Evolutionary conservation across 1,140 invertebrate species (phyloP).

Genomic region (Drosophila nigrodunni): DNA sequence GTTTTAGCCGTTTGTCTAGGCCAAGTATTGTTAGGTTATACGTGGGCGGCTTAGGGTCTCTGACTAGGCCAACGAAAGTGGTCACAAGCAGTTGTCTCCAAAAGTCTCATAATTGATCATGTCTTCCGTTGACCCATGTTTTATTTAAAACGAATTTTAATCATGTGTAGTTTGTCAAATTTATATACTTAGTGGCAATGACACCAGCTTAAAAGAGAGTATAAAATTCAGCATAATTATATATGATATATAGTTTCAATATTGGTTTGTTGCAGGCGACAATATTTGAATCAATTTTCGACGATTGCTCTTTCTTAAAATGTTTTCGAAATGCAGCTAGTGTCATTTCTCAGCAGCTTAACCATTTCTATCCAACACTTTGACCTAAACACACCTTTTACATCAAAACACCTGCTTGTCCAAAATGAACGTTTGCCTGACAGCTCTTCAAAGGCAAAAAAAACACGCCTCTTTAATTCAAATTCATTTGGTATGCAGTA

Average conservation of each 20-base stretch:
- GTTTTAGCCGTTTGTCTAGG: conserved; percentile 45
- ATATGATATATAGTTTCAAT: background rate
- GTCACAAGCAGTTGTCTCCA: conserved; percentile 8
- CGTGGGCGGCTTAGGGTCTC: conserved; percentile 39
- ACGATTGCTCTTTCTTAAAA: too few species aligned
- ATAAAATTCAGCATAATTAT: background rate
- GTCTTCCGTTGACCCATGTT: conserved; percentile 10
- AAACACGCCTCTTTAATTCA: conserved; percentile 23
- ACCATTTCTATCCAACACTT: background rate
- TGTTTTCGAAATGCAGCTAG: background rate
- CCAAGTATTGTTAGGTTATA: conserved; percentile 16
- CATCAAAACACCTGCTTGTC: conserved; percentile 18
- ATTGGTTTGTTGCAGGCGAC: too few species aligned
- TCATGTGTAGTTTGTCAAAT: conserved; percentile 4
- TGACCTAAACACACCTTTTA: conserved; percentile 4
- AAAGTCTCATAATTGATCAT: conserved; percentile 38
- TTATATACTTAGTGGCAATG: conserved; percentile 1
- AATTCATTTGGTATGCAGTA: conserved; percentile 31
- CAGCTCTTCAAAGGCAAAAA: conserved; percentile 5
- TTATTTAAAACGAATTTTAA: conserved; percentile 11
- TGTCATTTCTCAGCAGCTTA: background rate
- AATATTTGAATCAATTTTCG: too few species aligned
- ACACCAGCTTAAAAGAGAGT: background rate
- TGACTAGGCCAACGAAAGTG: conserved; percentile 61
- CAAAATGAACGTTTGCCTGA: conserved; percentile 15